Evolutionary conservation across 2,888 invertebrate genomes (phyloP).

Genomic region (Parnassius apollo): DNA sequence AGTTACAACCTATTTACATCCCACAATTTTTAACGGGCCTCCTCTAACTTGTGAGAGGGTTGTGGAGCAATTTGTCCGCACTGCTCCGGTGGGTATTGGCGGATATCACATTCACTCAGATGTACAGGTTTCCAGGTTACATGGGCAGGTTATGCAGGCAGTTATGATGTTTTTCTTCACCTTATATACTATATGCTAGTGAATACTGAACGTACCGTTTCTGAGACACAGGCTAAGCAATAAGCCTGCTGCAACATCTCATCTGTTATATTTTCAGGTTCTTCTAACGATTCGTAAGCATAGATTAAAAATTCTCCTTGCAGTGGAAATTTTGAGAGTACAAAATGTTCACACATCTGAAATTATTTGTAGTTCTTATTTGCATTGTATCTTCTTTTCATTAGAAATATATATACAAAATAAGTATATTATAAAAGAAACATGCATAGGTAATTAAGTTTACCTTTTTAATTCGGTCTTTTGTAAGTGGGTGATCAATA

Average conservation of each 20-base stretch:
- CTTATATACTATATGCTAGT: no score
- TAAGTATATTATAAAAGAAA: no score
- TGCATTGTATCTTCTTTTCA: neutral
- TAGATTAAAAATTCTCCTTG: constrained; percentile 12
- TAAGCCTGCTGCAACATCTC: constrained; percentile 9
- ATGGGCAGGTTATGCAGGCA: no score
- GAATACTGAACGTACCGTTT: constrained; percentile 4
- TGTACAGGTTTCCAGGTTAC: no score
- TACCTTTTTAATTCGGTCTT: neutral
- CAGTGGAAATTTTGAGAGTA: constrained; percentile 1
- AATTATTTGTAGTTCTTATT: neutral
- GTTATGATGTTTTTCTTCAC: no score
- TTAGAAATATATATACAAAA: neutral
- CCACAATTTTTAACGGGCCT: no score
- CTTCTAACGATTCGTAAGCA: constrained; percentile 14
- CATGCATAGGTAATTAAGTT: no score
- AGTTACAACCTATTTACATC: no score
- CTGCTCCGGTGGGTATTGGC: no score
- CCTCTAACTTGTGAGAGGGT: no score
- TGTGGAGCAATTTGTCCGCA: no score
- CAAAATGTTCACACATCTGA: constrained; percentile 9
- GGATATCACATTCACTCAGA: no score
- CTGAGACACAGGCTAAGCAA: constrained; percentile 3
- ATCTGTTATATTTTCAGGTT: constrained; percentile 9
- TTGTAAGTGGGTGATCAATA: neutral